Evolutionary conservation across 2,888 invertebrate species (phyloP), one percentile per base, ranked within the genome.

Genomic region (Alloplasta piceator): DNA sequence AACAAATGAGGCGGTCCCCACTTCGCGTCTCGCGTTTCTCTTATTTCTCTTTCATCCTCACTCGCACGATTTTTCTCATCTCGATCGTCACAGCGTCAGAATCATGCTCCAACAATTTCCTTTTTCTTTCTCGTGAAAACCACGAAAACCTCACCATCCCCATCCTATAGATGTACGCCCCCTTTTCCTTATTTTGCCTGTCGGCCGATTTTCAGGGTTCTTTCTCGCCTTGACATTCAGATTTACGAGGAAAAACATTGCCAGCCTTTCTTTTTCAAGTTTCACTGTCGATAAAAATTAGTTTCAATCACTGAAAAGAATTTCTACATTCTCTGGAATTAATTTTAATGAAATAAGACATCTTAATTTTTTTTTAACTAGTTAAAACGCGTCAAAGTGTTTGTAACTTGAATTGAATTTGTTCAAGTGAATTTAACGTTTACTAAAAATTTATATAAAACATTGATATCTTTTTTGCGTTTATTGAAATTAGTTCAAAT

Each of bases 1-100:
- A 87, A 85, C 86, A 87, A 87, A 87, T 88, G 86, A 89, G 86
- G 78, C 85, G 86, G 83, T 84, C 78, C 78, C 78, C 48, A 70
- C 68, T 61, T 66, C 16, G 58, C 63, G 56, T 63, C 52, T 66
- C 78, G 26, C 14, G 56, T 12, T 70, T 16, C 55, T 60, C 14
- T 43, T 26, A 36, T 55, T 55, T 39, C 4, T n/a, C 16, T 14
- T 39, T 56, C 56, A 6, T 6, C 10, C 56, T 16, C 16, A 7
- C 48, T 26, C 36, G 7, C 26, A 10, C 56, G 7, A n/a, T 14
- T n/a, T 63, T 6, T 36, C 43, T 14, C 12, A 26, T n/a, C 41
- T 63, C 36, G 41, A 55, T 36, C 39, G 43, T 36, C 63, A 63
- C 52, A 72, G 55, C 52, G 41, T 61, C 12, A 52, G 0, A n/a